Evolutionary conservation across 2,113 vertebrate species (phyloP), one percentile per base, ranked within the genome.

Genomic region (Apistogramma diplotaenia): DNA sequence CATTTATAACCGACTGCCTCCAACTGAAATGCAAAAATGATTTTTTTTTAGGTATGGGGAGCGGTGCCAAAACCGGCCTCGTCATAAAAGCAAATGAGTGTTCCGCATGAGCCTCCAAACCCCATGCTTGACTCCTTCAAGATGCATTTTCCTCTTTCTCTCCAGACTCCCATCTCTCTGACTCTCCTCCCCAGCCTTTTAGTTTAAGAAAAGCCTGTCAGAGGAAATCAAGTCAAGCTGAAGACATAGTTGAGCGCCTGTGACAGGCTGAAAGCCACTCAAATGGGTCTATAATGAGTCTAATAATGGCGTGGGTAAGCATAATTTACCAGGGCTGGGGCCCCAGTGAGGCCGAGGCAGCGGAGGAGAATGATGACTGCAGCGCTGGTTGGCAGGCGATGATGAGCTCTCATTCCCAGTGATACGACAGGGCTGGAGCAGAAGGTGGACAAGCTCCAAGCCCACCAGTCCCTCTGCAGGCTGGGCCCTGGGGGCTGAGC

Each of bases 261-360:
- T 94, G 94, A 94, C 94, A 94, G 89, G 85, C 93, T 94, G 93
- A 94, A 94, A 93, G 92, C 88, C 85, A 85, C 92, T 93, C 88
- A 94, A 93, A 93, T 92, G 88, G 89, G 85, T 88, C 85, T 90
- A 91, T 95, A 95, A 94, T 94, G 91, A 94, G 90, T 83, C 87
- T 94, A 95, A 94, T 94, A 93, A 94, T 93, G 91, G 92, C 80
- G 85, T 91, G 91, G 87, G 94, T 92, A 91, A 93, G 92, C 94
- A 93, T 93, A 91, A 94, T 91, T 93, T 90, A 91, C 79, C 84
- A 78, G 84, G 79, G 78, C 85, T 58, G 79, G 77, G 90, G 90
- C 92, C 90, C 84, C 88, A 35, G 74, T n/a, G 89, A 83, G 65
- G 60, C 81, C 7, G 56, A 77, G 85, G 55, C 71, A 80, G 79